A percentile compares a stretch with the other conserved stretches of the same genome.
phyloP scores from a whole-genome alignment of 2,113 vertebrate genomes.

The zebrafish (Danio rerio) region GRCz12tu NC_133198.1:25372501-25373000 shows the following conservation, averaged over 20 bases:
- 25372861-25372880: too few relatives aligned
- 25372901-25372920: too few relatives aligned
- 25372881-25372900: too few relatives aligned
- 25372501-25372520: too few relatives aligned
- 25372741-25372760: conserved; percentile 3
- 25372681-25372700: conserved; percentile 43
- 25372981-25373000: conserved; percentile 1
- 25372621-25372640: not conserved
- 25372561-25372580: too few relatives aligned
- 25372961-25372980: conserved; percentile 10
- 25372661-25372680: not conserved
- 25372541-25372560: too few relatives aligned
- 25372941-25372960: not conserved
- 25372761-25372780: conserved; percentile 18
- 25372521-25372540: too few relatives aligned
- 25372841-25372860: not conserved
- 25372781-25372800: conserved; percentile 15
- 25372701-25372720: conserved; percentile 39
- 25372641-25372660: not conserved
- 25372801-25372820: conserved; percentile 9
- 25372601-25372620: not conserved
- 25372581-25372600: too few relatives aligned
- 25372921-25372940: not conserved
- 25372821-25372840: conserved; percentile 23
- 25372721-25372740: conserved; percentile 5